These are phyloP conservation scores for Athrips mouffetella DNA, from an alignment of 2,888 invertebrate species.

Conservation along the genomic window DNA sequence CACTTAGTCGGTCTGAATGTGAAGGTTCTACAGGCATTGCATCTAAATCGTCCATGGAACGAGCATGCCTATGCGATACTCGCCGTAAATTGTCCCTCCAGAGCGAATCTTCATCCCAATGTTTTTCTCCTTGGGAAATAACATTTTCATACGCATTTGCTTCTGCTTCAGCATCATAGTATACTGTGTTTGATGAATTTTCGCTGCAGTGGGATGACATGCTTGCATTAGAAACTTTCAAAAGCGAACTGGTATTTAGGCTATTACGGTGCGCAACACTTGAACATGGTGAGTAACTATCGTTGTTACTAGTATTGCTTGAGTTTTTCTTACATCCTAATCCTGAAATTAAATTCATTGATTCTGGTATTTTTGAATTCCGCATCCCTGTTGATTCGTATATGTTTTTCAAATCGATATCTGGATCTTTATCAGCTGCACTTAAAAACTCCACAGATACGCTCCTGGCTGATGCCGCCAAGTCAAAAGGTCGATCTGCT, in stretches of 20 bases:
- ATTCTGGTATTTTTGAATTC: constrained; percentile 76
- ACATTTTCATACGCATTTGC: constrained; percentile 66
- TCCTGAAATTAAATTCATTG: constrained; percentile 67
- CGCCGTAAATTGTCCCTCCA: constrained; percentile 89
- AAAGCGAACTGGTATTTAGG: constrained; percentile 42
- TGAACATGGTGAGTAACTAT: constrained; percentile 47
- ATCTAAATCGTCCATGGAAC: constrained; percentile 90
- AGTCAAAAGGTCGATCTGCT: constrained; percentile 64
- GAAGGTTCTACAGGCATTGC: constrained; percentile 45
- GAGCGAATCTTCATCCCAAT: constrained; percentile 90
- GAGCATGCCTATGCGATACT: constrained; percentile 88
- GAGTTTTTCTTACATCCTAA: constrained; percentile 69
- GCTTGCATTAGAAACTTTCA: constrained; percentile 63
- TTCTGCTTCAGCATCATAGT: constrained; percentile 70
- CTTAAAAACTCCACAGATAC: constrained; percentile 83
- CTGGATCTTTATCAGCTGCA: constrained; percentile 81
- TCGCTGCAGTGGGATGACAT: constrained; percentile 73
- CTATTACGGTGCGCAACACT: constrained; percentile 33
- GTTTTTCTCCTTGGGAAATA: constrained; percentile 81
- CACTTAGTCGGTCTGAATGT: constrained; percentile 39
- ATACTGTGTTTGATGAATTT: constrained; percentile 70
- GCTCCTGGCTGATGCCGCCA: constrained; percentile 79
- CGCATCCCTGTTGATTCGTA: constrained; percentile 83
- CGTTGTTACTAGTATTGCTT: constrained; percentile 40
- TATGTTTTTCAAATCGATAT: constrained; percentile 84